These are phyloP conservation scores for Pangasius krempfi DNA, from an alignment of 2,797 vertebrate genomes.

Conservation along the genomic window DNA sequence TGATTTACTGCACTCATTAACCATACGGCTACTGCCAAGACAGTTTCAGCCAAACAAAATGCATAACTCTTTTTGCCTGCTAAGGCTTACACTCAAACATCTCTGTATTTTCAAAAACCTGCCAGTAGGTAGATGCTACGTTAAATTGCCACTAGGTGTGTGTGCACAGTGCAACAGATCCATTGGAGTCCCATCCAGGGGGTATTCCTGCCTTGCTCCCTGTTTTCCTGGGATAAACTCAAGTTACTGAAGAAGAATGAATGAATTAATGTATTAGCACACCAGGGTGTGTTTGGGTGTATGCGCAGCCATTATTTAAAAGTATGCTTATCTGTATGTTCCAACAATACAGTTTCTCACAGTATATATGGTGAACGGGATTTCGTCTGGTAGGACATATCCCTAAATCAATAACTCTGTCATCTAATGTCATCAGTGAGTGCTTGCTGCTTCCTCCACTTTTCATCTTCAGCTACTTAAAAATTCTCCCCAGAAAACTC, in stretches of 20 bases:
- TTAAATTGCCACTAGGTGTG: background rate
- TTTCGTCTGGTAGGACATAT: background rate
- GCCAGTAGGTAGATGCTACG: background rate
- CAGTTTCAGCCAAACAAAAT: background rate
- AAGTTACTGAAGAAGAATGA: background rate
- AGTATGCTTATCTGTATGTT: background rate
- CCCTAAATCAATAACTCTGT: background rate
- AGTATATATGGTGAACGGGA: background rate
- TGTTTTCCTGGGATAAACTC: background rate
- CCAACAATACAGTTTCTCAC: background rate
- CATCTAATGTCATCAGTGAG: background rate
- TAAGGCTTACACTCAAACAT: background rate
- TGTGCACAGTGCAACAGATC: background rate
- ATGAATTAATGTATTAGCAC: background rate
- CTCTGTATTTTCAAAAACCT: background rate
- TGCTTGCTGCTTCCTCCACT: background rate
- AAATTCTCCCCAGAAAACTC: background rate
- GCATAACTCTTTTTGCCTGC: background rate
- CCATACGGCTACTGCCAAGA: background rate
- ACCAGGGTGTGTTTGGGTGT: background rate
- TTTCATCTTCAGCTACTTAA: background rate
- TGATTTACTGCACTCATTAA: background rate
- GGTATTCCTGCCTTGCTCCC: background rate
- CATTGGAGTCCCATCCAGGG: background rate
- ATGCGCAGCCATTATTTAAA: background rate